Evolutionary conservation across 2,888 invertebrate genomes (phyloP), one percentile per base, ranked within the genome.

Genomic region (Corythucha ciliata): DNA sequence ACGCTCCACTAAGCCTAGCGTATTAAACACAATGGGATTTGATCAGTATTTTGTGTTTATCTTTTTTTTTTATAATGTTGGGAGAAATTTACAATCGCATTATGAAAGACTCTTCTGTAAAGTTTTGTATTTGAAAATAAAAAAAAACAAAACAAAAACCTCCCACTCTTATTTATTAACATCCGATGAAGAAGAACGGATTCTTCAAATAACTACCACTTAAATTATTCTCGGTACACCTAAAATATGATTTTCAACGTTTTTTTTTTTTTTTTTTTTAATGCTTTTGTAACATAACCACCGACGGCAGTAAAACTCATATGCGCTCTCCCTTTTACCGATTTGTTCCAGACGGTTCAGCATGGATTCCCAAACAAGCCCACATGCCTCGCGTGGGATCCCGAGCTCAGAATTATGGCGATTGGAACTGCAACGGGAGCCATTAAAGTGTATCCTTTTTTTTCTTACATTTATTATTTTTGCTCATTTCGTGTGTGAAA

Each of bases 291-390:
- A 16, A 10, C 6, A 36, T 36, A 36, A 4, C 3, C 14, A 7
- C 20, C 36, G 29, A 29, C 29, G 29, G n/a, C 10, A 8, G 29
- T 29, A 29, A 29, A 29, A 29, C 10, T 29, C 8, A n/a, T n/a
- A n/a, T n/a, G n/a, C n/a, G n/a, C n/a, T 29, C n/a, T 29, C 29
- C 8, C 10, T 20, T 44, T 12, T 16, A 33, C 21, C 48, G 25
- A 42, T 24, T 39, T 32, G 55, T 74, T 77, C 37, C 76, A 94
- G 94, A 92, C 93, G 62, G 80, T 88, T 52, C 92, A 92, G 65
- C 94, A 96, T 80, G 96, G 96, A 57, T 97, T 96, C 70, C 94
- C 96, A 16, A 88, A 90, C 72, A 90, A 93, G 72, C 94, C 96
- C 20, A 88, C 91, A 12, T 87, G 93, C 4, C 70, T 96, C 65